These are phyloP conservation scores for Avahi laniger DNA, from an alignment of 2,797 vertebrate species.

Conservation along the genomic window DNA sequence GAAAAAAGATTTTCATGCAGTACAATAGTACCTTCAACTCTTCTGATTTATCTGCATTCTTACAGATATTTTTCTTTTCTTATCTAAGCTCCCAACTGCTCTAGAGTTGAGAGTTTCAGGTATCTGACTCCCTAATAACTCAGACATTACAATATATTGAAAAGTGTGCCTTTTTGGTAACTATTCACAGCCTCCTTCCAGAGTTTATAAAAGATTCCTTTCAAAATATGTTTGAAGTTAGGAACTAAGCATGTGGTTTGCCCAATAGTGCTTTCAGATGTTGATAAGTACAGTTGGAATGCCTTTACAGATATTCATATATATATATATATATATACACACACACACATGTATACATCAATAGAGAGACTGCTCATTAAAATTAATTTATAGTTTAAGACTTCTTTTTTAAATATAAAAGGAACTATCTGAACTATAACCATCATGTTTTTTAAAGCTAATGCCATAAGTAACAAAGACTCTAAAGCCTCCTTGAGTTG, in stretches of 20 bases:
- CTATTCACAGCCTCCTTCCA: neutral
- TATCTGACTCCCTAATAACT: neutral
- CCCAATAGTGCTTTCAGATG: constrained; percentile 46
- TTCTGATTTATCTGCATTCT: neutral
- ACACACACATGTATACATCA: neutral
- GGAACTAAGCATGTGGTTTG: neutral
- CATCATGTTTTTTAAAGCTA: constrained; percentile 29
- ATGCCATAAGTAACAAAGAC: neutral
- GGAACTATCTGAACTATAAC: neutral
- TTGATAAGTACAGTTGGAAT: neutral
- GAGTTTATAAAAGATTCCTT: constrained; percentile 44
- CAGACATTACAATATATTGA: constrained; percentile 5
- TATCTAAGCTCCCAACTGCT: neutral
- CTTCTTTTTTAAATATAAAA: constrained; percentile 50
- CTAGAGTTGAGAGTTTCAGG: neutral
- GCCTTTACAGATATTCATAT: neutral
- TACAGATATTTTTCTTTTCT: neutral
- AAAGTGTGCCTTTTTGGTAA: constrained; percentile 3
- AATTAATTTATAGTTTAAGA: constrained; percentile 45
- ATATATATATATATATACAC: neutral
- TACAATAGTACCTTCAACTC: neutral
- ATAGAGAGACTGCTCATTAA: constrained; percentile 20
- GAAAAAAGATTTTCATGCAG: neutral
- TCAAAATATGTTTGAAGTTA: constrained; percentile 43
- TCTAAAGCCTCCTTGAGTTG: neutral